Base-by-base conservation (phyloP, 2,113 vertebrate genomes). In the Antechinus flavipes region DNA sequence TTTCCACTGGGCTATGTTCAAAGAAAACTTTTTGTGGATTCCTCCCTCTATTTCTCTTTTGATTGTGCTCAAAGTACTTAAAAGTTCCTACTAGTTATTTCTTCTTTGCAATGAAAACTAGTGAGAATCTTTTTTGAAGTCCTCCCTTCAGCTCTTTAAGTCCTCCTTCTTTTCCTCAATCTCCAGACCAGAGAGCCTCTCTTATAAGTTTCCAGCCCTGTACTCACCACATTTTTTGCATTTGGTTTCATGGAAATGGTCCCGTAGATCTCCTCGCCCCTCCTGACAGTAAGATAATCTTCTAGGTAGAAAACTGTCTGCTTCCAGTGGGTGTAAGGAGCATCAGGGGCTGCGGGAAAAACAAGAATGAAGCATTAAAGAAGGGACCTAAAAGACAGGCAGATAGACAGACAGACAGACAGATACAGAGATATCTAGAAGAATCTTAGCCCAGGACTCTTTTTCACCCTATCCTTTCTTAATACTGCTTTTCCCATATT, bases 271-370 rank as follows among this genome's bases (percentile, higher is more conserved):
- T 99, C 99, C 97, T 99, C 99, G 95, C 99, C 99, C 96, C 99
- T 98, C 96, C 99, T 99, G 93, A 99, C 99, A 5, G 99, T 99
- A 98, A 99, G 98, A 97, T 99, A 99, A 94, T 99, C 99, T 98
- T 99, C 99, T 97, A 99, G 97, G 98, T 99, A 99, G 98, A 99
- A 99, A 90, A 99, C 99, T 0, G 99, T 99, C 98, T 99, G 99
- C 98, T 99, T 99, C 99, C 99, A 99, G 98, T 99, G 99, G 56
- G 99, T 99, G 97, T 99, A 99, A 2, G 99, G 99, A 90, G 99
- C 99, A 92, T 99, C 99, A 1, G 99, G 99, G 96, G 99, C 99
- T 99, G 96, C 61, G 97, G 95, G 91, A 94, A 42, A 24, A 8
- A 8, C 8, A 16, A 58, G 52, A 47, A 53, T 1, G 27, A n/a